Evolutionary conservation across 2,888 invertebrate genomes (phyloP).

Genomic region (Psylliodes chrysocephalus): DNA sequence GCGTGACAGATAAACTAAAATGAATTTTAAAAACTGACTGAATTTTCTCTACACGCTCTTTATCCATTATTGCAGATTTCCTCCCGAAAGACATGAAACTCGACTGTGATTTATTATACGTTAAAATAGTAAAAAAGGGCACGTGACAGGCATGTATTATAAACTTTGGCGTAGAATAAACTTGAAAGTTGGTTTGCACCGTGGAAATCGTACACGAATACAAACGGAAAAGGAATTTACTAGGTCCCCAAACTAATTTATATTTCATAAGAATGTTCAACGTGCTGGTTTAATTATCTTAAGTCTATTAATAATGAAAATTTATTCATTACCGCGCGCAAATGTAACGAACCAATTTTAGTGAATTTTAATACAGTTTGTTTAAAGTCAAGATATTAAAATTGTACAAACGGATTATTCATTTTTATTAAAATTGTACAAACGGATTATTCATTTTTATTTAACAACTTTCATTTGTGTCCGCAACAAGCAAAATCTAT

Average conservation of each 20-base stretch:
- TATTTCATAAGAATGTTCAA: conserved; percentile 7
- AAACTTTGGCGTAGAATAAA: too few species aligned
- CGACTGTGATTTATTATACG: not conserved
- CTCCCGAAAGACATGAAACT: not conserved
- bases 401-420: too few species aligned
- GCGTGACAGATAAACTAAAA: not conserved
- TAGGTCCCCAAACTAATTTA: conserved; percentile 1
- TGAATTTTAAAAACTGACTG: not conserved
- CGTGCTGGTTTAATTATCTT: conserved; percentile 9
- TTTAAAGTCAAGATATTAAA: not conserved
- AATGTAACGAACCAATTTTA: not conserved
- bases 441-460: too few species aligned
- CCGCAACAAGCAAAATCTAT: too few species aligned
- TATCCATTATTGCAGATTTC: not conserved
- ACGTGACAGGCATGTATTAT: too few species aligned
- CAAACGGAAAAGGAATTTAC: not conserved
- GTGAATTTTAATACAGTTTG: conserved; percentile 2
- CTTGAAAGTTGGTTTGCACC: too few species aligned
- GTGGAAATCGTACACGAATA: too few species aligned
- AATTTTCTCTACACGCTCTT: not conserved
- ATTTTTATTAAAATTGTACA: too few species aligned
- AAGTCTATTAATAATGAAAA: conserved; percentile 6
- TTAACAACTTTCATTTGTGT: too few species aligned
- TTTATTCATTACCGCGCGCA: conserved; percentile 2
- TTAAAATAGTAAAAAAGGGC: not conserved